Conservation (phyloP, 2,888 invertebrate species). For the Xestobium rufovillosum region DNA sequence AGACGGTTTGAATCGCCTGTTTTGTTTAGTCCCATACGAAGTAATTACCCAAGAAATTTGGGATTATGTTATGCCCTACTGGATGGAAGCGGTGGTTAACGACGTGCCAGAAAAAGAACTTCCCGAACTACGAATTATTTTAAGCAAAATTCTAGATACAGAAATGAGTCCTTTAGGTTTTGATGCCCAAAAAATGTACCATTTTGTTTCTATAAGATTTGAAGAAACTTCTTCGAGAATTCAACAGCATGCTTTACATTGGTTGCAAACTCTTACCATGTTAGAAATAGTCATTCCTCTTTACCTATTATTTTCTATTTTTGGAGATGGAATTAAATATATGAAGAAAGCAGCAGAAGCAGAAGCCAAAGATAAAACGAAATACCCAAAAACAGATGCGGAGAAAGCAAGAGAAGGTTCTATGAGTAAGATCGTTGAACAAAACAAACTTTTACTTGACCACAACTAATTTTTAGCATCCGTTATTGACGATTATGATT, state of each 20-base stretch:
- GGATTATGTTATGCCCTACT: conserved; percentile 98
- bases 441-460: too few relatives aligned
- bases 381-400: conserved; percentile 35
- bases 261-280: conserved; percentile 83
- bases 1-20: conserved; percentile 88
- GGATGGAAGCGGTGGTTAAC: conserved; percentile 96
- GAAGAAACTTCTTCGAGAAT: conserved; percentile 70
- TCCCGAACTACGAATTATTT: conserved; percentile 71
- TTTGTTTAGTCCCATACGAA: conserved; percentile 96
- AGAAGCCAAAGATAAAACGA: conserved; percentile 41
- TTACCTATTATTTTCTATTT: conserved; percentile 79
- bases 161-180: conserved; percentile 94
- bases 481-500: conserved; percentile 58
- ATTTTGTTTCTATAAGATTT: conserved; percentile 84
- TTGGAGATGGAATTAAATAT: conserved; percentile 76
- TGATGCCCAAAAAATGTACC: conserved; percentile 90
- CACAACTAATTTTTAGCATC: conserved; percentile 44
- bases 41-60: conserved; percentile 94
- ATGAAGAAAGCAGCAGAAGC: conserved; percentile 53
- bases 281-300: conserved; percentile 86
- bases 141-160: conserved; percentile 91
- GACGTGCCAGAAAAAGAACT: conserved; percentile 87
- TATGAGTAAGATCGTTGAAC: conserved; percentile 52
- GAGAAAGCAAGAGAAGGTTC: conserved; percentile 44
- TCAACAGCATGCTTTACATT: conserved; percentile 81